Evolutionary conservation across 2,797 vertebrate species (phyloP).

Genomic region (Melanitta fusca): DNA sequence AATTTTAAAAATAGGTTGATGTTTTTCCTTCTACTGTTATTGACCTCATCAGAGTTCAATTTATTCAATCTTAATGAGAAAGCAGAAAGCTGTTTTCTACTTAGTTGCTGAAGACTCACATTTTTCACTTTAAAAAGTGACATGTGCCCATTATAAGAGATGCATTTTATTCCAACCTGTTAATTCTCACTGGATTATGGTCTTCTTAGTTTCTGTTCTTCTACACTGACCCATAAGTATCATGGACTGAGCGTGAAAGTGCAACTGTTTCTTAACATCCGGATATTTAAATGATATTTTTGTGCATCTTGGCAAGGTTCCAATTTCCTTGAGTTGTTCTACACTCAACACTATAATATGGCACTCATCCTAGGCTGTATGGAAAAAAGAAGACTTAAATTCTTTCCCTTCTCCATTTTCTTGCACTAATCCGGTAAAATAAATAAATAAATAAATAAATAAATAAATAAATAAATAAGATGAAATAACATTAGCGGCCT

Average conservation of each 20-base stretch:
- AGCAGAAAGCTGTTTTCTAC: background rate
- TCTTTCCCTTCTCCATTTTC: background rate
- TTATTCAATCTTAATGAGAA: background rate
- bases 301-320: background rate
- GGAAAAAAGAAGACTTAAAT: background rate
- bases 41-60: background rate
- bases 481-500: background rate
- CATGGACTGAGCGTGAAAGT: background rate
- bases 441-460: too few relatives aligned
- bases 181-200: background rate
- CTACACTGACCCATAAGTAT: background rate
- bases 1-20: background rate
- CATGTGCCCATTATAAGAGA: background rate
- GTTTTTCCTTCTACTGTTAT: background rate
- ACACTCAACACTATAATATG: background rate
- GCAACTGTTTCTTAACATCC: background rate
- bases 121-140: background rate
- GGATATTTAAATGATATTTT: background rate
- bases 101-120: background rate
- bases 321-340: background rate
- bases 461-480: too few relatives aligned
- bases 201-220: background rate
- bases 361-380: background rate
- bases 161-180: background rate
- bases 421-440: background rate